These are phyloP conservation scores for Lampris megalopsis DNA, from an alignment of 2,113 vertebrate genomes.

Conservation along the genomic window DNA sequence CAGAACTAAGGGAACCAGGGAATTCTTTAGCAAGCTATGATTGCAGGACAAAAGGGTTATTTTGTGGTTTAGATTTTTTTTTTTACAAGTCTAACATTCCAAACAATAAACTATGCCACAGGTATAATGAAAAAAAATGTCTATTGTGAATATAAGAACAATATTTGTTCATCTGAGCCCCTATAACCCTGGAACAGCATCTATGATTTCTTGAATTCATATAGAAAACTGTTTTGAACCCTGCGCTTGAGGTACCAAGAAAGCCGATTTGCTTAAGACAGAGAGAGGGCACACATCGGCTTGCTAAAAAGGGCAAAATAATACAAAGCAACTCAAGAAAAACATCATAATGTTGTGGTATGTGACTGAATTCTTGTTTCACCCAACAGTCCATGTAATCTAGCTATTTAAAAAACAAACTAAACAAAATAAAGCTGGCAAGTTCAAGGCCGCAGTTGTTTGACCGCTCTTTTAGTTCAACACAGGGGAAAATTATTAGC, in stretches of 20 bases:
- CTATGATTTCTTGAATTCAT: not conserved
- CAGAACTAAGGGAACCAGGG: too few relatives aligned
- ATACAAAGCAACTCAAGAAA: not conserved
- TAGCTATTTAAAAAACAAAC: constrained; percentile 1
- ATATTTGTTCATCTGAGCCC: not conserved
- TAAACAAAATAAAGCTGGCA: constrained; percentile 2
- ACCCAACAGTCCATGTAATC: not conserved
- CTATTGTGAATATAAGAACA: not conserved
- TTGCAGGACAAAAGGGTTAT: not conserved
- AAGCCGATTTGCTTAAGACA: not conserved
- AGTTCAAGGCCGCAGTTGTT: not conserved
- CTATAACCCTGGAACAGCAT: not conserved
- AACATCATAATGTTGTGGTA: not conserved
- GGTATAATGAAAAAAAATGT: not conserved
- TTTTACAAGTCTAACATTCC: not conserved
- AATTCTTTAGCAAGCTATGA: not conserved
- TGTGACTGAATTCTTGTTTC: not conserved
- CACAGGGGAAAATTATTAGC: not conserved
- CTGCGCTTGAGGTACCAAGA: not conserved
- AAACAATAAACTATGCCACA: too few relatives aligned
- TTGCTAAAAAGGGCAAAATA: not conserved
- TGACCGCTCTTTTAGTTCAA: constrained; percentile 1
- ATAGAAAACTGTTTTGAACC: not conserved
- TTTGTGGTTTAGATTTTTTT: not conserved
- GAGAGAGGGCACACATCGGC: not conserved